phyloP scores from a whole-genome alignment of 2,113 vertebrate genomes.

The Lepus timidus region DNA sequence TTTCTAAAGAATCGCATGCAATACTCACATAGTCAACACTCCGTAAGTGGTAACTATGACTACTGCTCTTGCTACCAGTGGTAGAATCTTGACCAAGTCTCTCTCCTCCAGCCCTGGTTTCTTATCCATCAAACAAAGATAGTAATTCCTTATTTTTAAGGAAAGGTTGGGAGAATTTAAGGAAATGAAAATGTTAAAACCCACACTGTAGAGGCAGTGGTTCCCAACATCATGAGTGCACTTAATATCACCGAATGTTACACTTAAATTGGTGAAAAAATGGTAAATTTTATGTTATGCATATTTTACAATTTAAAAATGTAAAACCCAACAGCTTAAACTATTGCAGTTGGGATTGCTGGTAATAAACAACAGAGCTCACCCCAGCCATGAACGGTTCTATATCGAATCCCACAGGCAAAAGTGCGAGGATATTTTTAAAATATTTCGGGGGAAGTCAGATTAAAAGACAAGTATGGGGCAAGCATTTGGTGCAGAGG shows the following conservation, averaged over 20 bases:
- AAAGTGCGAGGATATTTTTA: no score
- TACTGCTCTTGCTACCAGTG: not conserved
- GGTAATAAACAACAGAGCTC: not conserved
- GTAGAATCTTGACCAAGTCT: not conserved
- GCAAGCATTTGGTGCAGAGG: no score
- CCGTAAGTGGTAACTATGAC: not conserved
- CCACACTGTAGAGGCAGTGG: not conserved
- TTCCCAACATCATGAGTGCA: not conserved
- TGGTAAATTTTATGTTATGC: not conserved
- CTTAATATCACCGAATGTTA: not conserved
- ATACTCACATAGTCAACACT: not conserved
- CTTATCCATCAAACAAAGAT: not conserved
- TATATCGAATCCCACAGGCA: no score
- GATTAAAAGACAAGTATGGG: no score
- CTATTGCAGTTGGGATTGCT: not conserved
- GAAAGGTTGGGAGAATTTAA: not conserved
- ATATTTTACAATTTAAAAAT: not conserved
- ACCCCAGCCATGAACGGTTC: not conserved
- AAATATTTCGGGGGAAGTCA: no score
- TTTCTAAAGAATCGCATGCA: not conserved
- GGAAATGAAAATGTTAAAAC: not conserved
- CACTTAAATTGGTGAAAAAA: not conserved
- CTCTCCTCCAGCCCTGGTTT: not conserved
- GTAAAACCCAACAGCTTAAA: not conserved
- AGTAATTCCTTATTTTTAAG: slow-evolving; percentile 2